Base-by-base conservation (phyloP, 23 tunicate genomes). In the Halocynthia roretzi region DNA sequence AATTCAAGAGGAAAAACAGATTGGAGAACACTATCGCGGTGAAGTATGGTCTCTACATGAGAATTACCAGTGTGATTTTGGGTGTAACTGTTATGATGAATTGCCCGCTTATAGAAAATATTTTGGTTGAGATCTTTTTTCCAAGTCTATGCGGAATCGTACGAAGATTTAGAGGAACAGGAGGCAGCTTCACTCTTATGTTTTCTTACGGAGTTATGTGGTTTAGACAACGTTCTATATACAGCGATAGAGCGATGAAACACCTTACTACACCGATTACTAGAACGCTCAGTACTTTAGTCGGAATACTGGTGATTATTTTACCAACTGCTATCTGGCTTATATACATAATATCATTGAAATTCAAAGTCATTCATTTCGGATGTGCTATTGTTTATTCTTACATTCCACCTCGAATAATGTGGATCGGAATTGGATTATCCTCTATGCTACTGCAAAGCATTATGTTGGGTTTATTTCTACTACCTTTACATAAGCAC, bases 181-280 rank as follows among this genome's bases (percentile, higher is more conserved):
- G n/a, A 65, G 70, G 70, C n/a, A 65, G 70, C 19, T 65, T 10
- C 31, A 8, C 31, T 40, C 31, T 65, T 0, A 10, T 65, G 70
- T 65, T 65, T 65, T 65, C 70, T 1, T 65, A 65, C 31, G 10
- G 22, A 10, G 19, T 15, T 65, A 40, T 65, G 19, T 65, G 70
- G 70, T 65, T 65, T 15, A 40, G 70, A 11, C 70, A 65, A 15
- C 22, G 70, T 40, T 65, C 70, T 0, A 65, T 65, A 10, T 65
- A 65, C 19, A 65, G 19, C 70, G 70, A 65, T 65, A 5, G 48
- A 65, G 70, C 70, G 19, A 65, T 65, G 70, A 65, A 48, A 65
- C 70, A 65, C 5, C 70, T 65, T 6, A 65, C 70, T 5, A 65
- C 70, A 65, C 22, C 10, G 70, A 15, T 15, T 9, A 65, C 70